These are phyloP conservation scores for Lucinisca nassula DNA, from an alignment of 2,888 invertebrate species.

Conservation along the genomic window DNA sequence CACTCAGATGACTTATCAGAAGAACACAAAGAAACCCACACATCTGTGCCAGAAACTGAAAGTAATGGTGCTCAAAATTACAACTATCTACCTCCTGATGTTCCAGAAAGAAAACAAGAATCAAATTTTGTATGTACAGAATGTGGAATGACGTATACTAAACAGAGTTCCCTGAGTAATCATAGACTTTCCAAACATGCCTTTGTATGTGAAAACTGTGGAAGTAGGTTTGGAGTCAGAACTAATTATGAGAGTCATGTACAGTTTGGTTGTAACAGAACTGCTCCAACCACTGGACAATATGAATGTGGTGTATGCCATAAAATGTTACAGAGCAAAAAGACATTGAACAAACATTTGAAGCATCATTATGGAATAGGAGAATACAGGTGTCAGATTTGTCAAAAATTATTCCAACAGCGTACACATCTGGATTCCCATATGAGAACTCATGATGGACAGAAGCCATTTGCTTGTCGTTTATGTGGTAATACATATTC, in stretches of 20 bases:
- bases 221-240: slow-evolving; percentile 55
- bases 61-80: background rate
- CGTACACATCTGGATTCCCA: slow-evolving; percentile 54
- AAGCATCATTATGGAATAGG: slow-evolving; percentile 45
- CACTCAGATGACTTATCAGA: background rate
- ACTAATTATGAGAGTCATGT: slow-evolving; percentile 64
- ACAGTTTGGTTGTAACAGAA: slow-evolving; percentile 44
- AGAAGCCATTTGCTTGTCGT: slow-evolving; percentile 50
- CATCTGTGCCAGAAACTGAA: background rate
- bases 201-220: slow-evolving; percentile 62
- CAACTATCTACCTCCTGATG: background rate
- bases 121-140: slow-evolving; percentile 47
- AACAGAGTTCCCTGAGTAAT: slow-evolving; percentile 61
- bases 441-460: slow-evolving; percentile 53
- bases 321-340: slow-evolving; percentile 58
- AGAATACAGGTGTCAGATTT: slow-evolving; percentile 46
- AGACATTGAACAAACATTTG: slow-evolving; percentile 57
- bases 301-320: slow-evolving; percentile 44
- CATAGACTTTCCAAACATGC: slow-evolving; percentile 65
- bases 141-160: slow-evolving; percentile 61
- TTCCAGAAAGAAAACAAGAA: background rate
- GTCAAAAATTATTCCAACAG: slow-evolving; percentile 48
- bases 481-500: slow-evolving; percentile 40
- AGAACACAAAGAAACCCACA: too few species aligned
- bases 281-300: background rate